Evolutionary conservation across 2,797 vertebrate genomes (phyloP), one percentile per base, ranked within the genome.

Genomic region (Sylvilagus floridanus): DNA sequence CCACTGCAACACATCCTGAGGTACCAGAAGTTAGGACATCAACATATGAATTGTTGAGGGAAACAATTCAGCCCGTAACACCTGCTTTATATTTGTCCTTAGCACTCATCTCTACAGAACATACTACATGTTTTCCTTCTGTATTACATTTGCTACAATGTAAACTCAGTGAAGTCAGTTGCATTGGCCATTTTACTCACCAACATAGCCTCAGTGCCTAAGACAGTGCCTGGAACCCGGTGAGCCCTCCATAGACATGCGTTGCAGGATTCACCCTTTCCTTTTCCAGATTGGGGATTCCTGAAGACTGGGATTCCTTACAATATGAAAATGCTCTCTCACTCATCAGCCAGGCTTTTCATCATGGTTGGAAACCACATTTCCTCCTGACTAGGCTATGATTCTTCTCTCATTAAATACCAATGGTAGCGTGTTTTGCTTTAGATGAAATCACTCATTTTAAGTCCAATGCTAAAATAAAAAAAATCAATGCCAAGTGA

Each of bases 361-460:
- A 75, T 85, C 63, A 50, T 88, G 75, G 63, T 65, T 62, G 71
- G 54, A 17, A 69, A 62, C 57, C 30, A 47, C 12, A 88, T 79
- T 32, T 93, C 60, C 57, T 91, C 71, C 37, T 37, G 7, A 94
- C 47, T 85, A 93, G 62, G 24, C 79, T 96, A 66, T 93, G 60
- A 93, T 90, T 94, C 52, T 96, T 96, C 52, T 92, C 73, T 86
- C 68, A 88, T 93, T 93, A 94, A 95, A 89, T 93, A 95, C 22
- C 65, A 68, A 89, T 32, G 22, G 22, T 84, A 81, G 62, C 84
- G 42, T 95, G 26, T 63, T 96, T 93, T 97, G 69, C 65, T 95
- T 90, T 92, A 71, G 86, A 92, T 86, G n/a, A 95, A 97, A 96
- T 90, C 77, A 93, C 35, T 95, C 82, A 78, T 92, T 88, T 21